Evolutionary conservation across 2,113 vertebrate species (phyloP), one percentile per base, ranked within the genome.

Genomic region (Gobiocypris rarus): DNA sequence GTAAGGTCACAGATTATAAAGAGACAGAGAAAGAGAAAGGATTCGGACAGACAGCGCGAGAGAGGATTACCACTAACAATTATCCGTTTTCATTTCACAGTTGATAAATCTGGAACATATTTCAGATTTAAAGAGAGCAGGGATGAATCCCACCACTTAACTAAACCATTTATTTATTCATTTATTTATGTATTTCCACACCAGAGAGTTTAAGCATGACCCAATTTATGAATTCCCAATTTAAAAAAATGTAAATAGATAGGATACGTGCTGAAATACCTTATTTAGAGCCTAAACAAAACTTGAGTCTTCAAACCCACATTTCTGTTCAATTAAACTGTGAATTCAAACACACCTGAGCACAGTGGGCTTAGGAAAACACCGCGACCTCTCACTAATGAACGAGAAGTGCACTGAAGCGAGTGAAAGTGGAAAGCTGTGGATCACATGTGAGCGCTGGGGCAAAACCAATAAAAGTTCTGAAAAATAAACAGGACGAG

Each of bases 341-440:
- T 85, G 38, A 80, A 28, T 71, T 61, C 2, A 19, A 45, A 84
- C 28, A 24, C 28, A 77, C 43, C 74, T 56, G 59, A 84, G 74
- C 58, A 76, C 73, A 45, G 28, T n/a, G 9, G 24, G 45, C 61
- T 84, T 83, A 56, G 56, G 48, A 56, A 65, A 77, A 77, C 17
- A 41, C 28, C 4, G 31, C 41, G 74, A 56, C 63, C 61, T 75
- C 52, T 38, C 69, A 43, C 63, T 83, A 15, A 83, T 83, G 52
- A 58, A 82, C 1, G 5, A 73, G n/a, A 15, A 9, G 6, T 56
- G 65, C 31, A 71, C 31, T 82, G 13, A 50, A 82, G 38, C 9
- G 34, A 52, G 19, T 34, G 28, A 45, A 31, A 28, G 22, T 54
- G 48, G 9, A 34, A 31, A 59, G 38, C 63, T 19, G 14, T 31